A percentile compares a stretch with the other conserved stretches of the same genome.
phyloP scores from a whole-genome alignment of 2,113 vertebrate species.

The Phodopus roborovskii region DNA sequence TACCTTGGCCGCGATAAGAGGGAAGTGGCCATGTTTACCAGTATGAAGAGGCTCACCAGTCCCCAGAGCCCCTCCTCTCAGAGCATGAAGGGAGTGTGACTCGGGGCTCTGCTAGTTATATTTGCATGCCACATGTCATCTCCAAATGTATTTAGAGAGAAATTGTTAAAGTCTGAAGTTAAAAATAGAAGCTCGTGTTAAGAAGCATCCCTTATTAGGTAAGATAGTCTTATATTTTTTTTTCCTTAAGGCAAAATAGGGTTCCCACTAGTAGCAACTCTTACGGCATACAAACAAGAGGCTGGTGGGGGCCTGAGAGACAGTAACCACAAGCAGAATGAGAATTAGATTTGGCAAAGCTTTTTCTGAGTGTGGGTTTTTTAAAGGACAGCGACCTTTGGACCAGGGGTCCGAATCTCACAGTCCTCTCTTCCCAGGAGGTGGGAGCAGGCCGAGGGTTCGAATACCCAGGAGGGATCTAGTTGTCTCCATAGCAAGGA shows the following conservation, averaged over 20 bases:
- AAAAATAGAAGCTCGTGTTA: constrained; percentile 58
- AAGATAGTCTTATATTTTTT: constrained; percentile 21
- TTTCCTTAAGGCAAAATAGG: constrained; percentile 59
- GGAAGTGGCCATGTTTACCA: not conserved
- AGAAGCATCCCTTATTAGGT: constrained; percentile 69
- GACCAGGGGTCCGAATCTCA: not conserved
- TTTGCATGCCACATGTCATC: constrained; percentile 53
- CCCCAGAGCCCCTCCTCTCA: not conserved
- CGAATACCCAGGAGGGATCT: not conserved
- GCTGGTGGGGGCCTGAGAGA: not conserved
- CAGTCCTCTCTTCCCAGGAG: not conserved
- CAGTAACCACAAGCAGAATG: not conserved
- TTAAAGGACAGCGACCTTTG: constrained; percentile 19
- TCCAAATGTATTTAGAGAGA: constrained; percentile 60
- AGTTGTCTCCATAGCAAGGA: not conserved
- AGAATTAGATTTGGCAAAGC: not conserved
- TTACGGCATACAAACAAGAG: constrained; percentile 35
- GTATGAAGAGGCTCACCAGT: not conserved
- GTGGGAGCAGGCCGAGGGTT: not conserved
- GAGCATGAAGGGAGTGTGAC: not conserved
- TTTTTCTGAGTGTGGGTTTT: constrained; percentile 16
- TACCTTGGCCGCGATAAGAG: not conserved
- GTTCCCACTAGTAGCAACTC: constrained; percentile 43
- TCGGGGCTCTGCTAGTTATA: constrained; percentile 13
- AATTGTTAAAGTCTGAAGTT: constrained; percentile 54